Base-by-base conservation (phyloP, 2,888 invertebrate species). In the Drosophila monieri region DNA sequence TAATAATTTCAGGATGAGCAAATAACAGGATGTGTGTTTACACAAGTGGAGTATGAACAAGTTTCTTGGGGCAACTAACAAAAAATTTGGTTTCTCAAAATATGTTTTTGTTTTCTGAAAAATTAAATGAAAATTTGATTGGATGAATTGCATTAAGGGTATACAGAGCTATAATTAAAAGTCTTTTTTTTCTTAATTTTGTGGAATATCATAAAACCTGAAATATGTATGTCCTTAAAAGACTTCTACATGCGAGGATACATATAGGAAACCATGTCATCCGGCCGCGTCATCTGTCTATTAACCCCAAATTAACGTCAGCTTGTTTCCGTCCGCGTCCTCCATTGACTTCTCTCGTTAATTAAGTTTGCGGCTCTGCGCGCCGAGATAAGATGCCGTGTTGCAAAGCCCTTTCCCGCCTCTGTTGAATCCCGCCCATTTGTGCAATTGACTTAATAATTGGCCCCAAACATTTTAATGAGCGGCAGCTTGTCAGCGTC, bases 381-480 rank as follows among this genome's bases (percentile, higher is more conserved):
- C 39, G 32, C 62, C 48, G 52, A 72, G 76, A 74, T 76, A 71
- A 67, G 71, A 55, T 67, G 61, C 67, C 25, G 48, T 62, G 49
- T 23, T 3, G 41, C 48, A 49, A 49, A 49, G 3, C 35, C 47
- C 27, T 37, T 35, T 23, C 44, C 35, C n/a, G 3, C 43, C 58
- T 25, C 65, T 23, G 3, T 23, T 0, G 4, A 23, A 5, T 23
- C 67, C 58, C 54, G 6, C n/a, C 37, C 46, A 35, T 53, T 25
- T 52, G 49, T 66, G 70, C 70, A 81, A 81, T 83, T 77, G 74
- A 53, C 72, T 73, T 62, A 46, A 60, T 72, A 72, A 72, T 72
- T 72, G 73, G 66, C 66, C 61, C 47, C 78, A 80, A 77, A 84
- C 84, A 81, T 84, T 78, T 81, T 85, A 86, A 86, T 81, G 80